A percentile compares a stretch with the other conserved stretches of the same genome.
These are phyloP conservation scores for Blomia tropicalis DNA, from an alignment of 2,888 invertebrate species.

Conservation along the genomic window DNA sequence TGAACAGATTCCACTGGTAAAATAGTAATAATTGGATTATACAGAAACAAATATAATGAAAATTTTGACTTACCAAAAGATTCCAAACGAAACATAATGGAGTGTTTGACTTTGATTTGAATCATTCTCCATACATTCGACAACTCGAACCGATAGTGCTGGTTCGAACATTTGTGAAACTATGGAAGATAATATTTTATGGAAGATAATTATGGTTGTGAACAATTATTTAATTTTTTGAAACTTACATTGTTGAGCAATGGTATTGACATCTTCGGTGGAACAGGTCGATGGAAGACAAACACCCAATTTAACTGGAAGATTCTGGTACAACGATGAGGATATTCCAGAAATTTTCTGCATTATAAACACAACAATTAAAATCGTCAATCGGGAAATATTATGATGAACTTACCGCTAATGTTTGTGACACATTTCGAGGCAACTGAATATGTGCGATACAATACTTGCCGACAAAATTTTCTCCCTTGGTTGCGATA, in stretches of 20 bases:
- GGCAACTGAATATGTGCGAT: conserved; percentile 25
- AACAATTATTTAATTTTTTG: not conserved
- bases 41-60: not conserved
- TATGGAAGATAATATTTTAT: not conserved
- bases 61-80: not conserved
- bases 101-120: not conserved
- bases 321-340: not conserved
- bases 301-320: conserved; percentile 26
- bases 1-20: conserved; percentile 21
- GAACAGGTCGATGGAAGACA: conserved; percentile 30
- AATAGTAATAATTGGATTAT: not conserved
- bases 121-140: not conserved
- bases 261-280: conserved; percentile 25
- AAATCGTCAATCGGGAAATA: conserved; percentile 6
- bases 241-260: conserved; percentile 2
- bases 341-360: conserved; percentile 20
- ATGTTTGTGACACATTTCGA: not conserved
- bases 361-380: not conserved
- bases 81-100: not conserved
- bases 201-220: not conserved
- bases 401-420: conserved; percentile 27
- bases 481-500: conserved; percentile 19
- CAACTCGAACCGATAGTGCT: not conserved
- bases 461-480: conserved; percentile 28
- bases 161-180: conserved; percentile 4